Evolutionary conservation across 2,797 vertebrate species (phyloP).

Genomic region (Nothura maculosa): DNA sequence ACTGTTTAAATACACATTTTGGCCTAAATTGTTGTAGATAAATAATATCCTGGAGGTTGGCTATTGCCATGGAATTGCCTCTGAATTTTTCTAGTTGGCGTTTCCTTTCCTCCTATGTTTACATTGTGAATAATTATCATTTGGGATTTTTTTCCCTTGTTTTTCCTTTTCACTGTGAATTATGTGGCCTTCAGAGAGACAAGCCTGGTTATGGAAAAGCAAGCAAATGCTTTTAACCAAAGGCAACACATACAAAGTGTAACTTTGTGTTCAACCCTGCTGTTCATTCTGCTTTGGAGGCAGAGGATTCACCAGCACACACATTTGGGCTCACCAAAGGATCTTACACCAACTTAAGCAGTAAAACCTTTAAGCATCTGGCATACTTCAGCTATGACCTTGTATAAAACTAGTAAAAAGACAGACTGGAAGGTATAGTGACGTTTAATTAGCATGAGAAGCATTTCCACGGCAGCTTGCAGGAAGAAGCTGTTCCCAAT

Average conservation of each 20-base stretch:
- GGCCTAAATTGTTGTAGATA: neutral
- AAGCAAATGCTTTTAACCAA: neutral
- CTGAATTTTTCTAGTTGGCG: neutral
- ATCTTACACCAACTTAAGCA: neutral
- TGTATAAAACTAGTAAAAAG: neutral
- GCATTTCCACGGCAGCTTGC: neutral
- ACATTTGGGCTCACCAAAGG: neutral
- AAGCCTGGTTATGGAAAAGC: neutral
- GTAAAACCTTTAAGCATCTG: neutral
- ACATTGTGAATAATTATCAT: neutral
- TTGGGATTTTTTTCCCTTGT: neutral
- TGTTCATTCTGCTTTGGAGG: neutral
- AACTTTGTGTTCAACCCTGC: neutral
- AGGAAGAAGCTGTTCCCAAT: neutral
- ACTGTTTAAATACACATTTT: neutral
- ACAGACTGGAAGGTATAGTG: neutral
- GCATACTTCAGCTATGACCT: neutral
- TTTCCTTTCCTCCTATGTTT: neutral
- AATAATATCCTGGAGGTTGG: neutral
- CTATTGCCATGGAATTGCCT: neutral
- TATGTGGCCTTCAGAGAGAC: neutral
- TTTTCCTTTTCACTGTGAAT: conserved; percentile 14
- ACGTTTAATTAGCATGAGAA: neutral
- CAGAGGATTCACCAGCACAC: neutral
- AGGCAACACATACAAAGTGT: neutral